A percentile compares a stretch with the other conserved stretches of the same genome.
These are phyloP conservation scores for Protula sp. DNA, from an alignment of 2,888 invertebrate genomes.

Conservation along the genomic window DNA sequence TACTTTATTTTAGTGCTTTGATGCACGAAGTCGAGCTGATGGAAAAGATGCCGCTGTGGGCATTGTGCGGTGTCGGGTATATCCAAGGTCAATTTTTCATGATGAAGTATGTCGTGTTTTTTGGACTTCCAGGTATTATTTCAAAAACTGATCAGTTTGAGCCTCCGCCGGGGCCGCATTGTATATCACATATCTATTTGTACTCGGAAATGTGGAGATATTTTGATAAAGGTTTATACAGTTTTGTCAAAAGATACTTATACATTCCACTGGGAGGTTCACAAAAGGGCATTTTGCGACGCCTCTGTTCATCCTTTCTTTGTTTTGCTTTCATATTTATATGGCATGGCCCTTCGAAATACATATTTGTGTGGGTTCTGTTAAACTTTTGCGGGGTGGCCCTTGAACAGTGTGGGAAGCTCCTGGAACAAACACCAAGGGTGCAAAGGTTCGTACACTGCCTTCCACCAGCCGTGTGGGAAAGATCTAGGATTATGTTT, in stretches of 20 bases:
- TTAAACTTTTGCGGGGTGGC: neutral
- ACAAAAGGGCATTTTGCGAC: neutral
- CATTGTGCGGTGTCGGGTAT: neutral
- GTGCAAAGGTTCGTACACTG: too few species aligned
- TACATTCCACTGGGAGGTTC: neutral
- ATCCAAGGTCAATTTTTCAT: neutral
- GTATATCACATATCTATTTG: neutral
- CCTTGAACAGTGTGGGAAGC: too few species aligned
- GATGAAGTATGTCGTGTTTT: neutral
- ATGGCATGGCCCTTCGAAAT: neutral
- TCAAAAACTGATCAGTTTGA: neutral
- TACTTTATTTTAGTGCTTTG: neutral
- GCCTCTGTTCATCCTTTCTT: neutral
- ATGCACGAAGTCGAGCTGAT: neutral
- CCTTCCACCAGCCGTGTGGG: too few species aligned
- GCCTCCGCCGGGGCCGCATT: neutral
- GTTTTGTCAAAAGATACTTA: neutral
- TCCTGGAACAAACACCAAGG: too few species aligned
- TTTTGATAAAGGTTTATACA: neutral
- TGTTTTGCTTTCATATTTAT: neutral
- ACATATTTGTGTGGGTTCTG: neutral
- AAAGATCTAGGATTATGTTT: neutral
- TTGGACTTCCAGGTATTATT: neutral
- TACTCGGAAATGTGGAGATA: neutral
- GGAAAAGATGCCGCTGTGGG: neutral